Evolutionary conservation across 1,140 invertebrate genomes (phyloP).

Genomic region (Oncopodura yosiiana): DNA sequence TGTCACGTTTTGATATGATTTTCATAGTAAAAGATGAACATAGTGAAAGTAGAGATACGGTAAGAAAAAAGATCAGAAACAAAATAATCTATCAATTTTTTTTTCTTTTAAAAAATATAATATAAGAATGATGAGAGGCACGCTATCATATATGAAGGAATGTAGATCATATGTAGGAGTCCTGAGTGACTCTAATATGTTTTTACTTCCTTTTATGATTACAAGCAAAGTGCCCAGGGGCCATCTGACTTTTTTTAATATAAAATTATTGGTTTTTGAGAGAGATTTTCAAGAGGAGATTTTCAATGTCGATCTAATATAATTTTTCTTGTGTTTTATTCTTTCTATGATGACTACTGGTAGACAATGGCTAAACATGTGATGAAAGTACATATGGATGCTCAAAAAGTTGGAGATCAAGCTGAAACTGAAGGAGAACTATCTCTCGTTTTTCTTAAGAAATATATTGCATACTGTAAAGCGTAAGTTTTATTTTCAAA

Average conservation of each 20-base stretch:
- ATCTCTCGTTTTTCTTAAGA: conserved; percentile 75
- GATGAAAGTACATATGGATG: conserved; percentile 90
- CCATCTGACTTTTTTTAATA: conserved; percentile 29
- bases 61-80: conserved; percentile 40
- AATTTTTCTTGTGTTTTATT: conserved; percentile 9
- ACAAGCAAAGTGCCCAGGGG: conserved; percentile 31
- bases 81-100: conserved; percentile 7
- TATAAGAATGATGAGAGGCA: conserved; percentile 33
- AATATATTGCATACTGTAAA: conserved; percentile 87
- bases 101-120: conserved; percentile 2
- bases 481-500: conserved; percentile 46
- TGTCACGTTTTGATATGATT: conserved; percentile 99
- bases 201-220: conserved; percentile 11
- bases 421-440: conserved; percentile 59
- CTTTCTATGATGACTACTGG: neutral
- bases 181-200: conserved; percentile 1
- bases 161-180: neutral
- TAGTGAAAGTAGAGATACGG: conserved; percentile 75
- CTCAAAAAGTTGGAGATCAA: conserved; percentile 55
- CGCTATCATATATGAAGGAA: conserved; percentile 8
- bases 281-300: too few relatives aligned
- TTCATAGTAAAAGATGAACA: conserved; percentile 99
- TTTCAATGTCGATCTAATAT: conserved; percentile 10
- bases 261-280: neutral
- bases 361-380: conserved; percentile 91